phyloP scores from a whole-genome alignment of 2,113 vertebrate genomes.

The Anguilla japonica region DNA sequence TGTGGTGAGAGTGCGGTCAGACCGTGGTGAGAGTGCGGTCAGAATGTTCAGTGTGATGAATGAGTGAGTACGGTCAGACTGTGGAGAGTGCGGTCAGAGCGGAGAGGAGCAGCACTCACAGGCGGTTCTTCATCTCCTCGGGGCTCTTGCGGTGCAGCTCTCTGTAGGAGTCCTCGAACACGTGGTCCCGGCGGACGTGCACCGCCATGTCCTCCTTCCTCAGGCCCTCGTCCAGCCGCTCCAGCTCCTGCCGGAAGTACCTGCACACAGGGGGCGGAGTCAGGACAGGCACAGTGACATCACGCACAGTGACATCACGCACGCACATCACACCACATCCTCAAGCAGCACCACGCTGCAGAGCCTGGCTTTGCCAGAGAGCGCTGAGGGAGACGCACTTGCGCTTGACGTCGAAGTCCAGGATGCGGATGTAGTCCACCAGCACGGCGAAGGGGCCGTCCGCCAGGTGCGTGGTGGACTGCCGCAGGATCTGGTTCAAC shows the following conservation, averaged over 20 bases:
- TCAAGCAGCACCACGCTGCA: not conserved
- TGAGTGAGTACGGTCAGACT: too few species aligned
- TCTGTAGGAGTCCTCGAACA: slow-evolving; percentile 93
- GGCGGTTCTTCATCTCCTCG: slow-evolving; percentile 95
- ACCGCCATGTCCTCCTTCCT: slow-evolving; percentile 94
- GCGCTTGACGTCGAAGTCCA: slow-evolving; percentile 93
- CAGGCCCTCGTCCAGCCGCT: slow-evolving; percentile 88
- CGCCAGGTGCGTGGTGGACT: slow-evolving; percentile 90
- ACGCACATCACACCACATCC: not conserved
- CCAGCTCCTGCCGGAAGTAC: slow-evolving; percentile 92
- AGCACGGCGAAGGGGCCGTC: slow-evolving; percentile 92
- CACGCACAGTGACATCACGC: not conserved
- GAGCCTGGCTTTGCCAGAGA: not conserved
- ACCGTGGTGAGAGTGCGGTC: too few species aligned
- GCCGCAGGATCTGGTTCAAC: slow-evolving; percentile 92
- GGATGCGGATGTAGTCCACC: slow-evolving; percentile 93
- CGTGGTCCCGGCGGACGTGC: slow-evolving; percentile 89
- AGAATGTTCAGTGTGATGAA: too few species aligned
- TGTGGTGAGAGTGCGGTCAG: too few species aligned
- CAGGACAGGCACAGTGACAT: not conserved
- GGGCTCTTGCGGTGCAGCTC: slow-evolving; percentile 93
- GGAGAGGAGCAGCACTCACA: slow-evolving; percentile 70
- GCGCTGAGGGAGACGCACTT: slow-evolving; percentile 70
- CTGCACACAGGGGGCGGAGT: slow-evolving; percentile 52
- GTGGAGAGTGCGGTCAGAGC: not conserved